phyloP scores from a whole-genome alignment of 2,888 invertebrate species.

The Itoplectis maculator region DNA sequence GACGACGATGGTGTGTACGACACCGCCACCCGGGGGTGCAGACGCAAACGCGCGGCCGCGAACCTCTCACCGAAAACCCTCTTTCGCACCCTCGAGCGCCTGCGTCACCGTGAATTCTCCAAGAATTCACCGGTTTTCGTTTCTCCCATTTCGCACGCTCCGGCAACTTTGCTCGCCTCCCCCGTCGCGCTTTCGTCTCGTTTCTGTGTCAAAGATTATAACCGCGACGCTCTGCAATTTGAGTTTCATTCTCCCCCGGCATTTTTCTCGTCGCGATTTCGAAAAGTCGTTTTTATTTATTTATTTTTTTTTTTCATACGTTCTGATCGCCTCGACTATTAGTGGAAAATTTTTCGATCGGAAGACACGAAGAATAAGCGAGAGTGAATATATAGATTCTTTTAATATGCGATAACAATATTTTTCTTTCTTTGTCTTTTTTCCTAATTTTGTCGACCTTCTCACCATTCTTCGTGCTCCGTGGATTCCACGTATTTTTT shows the following conservation, averaged over 20 bases:
- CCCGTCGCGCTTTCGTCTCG: conserved; percentile 26
- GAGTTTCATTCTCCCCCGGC: not conserved
- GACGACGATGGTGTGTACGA: conserved; percentile 34
- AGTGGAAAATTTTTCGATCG: not conserved
- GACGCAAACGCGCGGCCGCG: conserved; percentile 58
- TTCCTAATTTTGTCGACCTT: not conserved
- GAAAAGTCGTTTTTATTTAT: not conserved
- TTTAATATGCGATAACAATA: too few relatives aligned
- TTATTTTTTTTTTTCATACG: not conserved
- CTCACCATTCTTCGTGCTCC: not conserved
- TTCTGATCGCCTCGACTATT: not conserved
- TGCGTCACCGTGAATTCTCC: conserved; percentile 52
- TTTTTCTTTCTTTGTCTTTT: not conserved
- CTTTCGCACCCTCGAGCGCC: conserved; percentile 52
- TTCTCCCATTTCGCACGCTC: conserved; percentile 20
- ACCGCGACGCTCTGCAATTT: conserved; percentile 14
- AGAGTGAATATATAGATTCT: too few relatives aligned
- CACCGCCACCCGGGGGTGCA: conserved; percentile 57
- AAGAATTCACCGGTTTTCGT: conserved; percentile 24
- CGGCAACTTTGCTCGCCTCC: conserved; percentile 25
- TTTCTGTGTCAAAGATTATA: conserved; percentile 29
- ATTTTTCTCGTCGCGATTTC: not conserved
- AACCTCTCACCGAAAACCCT: conserved; percentile 62
- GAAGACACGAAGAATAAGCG: conserved; percentile 56
- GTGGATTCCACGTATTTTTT: not conserved